Evolutionary conservation across 2,888 invertebrate genomes (phyloP).

Genomic region (Apamea epomidion): DNA sequence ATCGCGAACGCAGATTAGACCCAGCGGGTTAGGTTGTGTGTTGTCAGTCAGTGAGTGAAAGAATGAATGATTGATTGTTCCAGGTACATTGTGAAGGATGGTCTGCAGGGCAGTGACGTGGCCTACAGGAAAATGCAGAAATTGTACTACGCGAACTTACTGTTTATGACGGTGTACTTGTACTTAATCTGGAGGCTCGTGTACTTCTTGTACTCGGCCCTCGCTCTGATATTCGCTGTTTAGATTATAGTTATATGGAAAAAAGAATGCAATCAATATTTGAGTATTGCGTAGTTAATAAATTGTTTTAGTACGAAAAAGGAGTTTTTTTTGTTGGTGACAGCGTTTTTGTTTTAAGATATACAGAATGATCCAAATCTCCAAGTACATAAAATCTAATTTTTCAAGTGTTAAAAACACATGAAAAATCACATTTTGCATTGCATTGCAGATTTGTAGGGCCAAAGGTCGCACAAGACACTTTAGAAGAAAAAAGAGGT

Average conservation of each 20-base stretch:
- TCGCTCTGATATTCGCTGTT: conserved; percentile 4
- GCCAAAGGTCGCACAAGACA: too few species aligned
- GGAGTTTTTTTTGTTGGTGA: not conserved
- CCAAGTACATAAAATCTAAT: not conserved
- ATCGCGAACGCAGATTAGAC: too few species aligned
- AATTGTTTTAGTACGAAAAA: not conserved
- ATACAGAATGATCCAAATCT: not conserved
- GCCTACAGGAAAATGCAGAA: conserved; percentile 11
- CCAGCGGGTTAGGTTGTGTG: too few species aligned
- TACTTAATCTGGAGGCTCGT: conserved; percentile 37
- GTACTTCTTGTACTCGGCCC: not conserved
- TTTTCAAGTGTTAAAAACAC: too few species aligned
- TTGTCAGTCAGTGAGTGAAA: too few species aligned
- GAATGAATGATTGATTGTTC: not conserved
- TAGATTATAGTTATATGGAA: conserved; percentile 6
- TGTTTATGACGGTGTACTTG: conserved; percentile 22
- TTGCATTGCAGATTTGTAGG: too few species aligned
- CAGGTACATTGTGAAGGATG: conserved; percentile 38
- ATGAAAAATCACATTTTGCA: too few species aligned
- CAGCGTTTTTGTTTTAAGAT: not conserved
- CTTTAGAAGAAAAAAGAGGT: too few species aligned
- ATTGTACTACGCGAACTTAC: conserved; percentile 32
- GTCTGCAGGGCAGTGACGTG: not conserved
- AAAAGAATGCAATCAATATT: too few species aligned
- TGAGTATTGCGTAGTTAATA: not conserved